phyloP scores from a whole-genome alignment of 1,140 invertebrate genomes.

The Pantala flavescens region DNA sequence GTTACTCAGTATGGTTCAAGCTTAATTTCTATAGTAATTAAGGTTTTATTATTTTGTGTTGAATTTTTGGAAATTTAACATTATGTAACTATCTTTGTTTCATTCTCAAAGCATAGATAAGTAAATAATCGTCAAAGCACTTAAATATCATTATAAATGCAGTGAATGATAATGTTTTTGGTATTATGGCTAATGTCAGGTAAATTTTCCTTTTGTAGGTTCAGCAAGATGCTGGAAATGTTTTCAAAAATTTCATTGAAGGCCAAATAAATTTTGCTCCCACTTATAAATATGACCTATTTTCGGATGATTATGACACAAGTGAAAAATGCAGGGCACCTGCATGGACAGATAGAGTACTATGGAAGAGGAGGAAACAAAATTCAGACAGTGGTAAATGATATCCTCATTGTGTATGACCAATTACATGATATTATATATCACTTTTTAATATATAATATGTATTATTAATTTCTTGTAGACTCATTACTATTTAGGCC shows the following conservation, averaged over 20 bases:
- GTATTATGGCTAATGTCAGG: background rate
- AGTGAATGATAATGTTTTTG: too few relatives aligned
- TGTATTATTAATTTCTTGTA: constrained; percentile 16
- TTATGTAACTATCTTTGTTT: too few relatives aligned
- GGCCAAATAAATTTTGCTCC: constrained; percentile 87
- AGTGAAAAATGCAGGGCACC: constrained; percentile 95
- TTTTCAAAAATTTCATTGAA: constrained; percentile 92
- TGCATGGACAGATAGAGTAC: constrained; percentile 94
- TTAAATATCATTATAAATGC: too few relatives aligned
- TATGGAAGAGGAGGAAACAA: constrained; percentile 75
- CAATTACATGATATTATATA: background rate
- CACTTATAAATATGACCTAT: constrained; percentile 98
- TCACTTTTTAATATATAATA: background rate
- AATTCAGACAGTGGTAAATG: constrained; percentile 50
- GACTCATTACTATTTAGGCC: constrained; percentile 18
- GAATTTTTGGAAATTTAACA: too few relatives aligned
- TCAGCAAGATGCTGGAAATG: constrained; percentile 69
- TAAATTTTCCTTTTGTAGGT: constrained; percentile 33
- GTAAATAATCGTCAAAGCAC: too few relatives aligned
- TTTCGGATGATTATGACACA: constrained; percentile 98
- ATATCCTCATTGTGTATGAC: constrained; percentile 13
- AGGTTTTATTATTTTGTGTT: too few relatives aligned
- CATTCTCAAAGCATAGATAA: too few relatives aligned
- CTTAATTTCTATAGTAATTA: background rate
- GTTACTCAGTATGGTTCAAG: constrained; percentile 13